A percentile compares a stretch with the other conserved stretches of the same genome.
Conservation (phyloP, 2,888 invertebrate species). For the Tiliacea aurago region DNA sequence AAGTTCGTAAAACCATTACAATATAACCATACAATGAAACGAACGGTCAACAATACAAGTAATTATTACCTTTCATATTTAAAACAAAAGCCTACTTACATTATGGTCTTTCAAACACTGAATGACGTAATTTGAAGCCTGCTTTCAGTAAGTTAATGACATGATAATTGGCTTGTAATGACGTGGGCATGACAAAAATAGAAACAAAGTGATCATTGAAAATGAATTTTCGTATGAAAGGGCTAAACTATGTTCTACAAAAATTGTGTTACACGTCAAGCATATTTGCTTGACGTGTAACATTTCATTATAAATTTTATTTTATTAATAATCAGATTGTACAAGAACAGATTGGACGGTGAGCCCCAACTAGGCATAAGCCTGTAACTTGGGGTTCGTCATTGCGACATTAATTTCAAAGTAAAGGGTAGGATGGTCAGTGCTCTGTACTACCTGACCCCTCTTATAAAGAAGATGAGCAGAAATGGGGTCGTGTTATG, state of each 20-base stretch:
- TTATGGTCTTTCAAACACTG: slow-evolving; percentile 8
- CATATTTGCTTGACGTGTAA: too few relatives aligned
- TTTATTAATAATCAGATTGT: neutral
- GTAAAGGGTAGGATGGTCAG: neutral
- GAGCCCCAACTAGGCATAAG: neutral
- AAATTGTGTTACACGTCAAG: neutral
- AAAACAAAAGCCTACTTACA: slow-evolving; percentile 33
- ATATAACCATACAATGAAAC: neutral
- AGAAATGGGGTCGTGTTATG: too few relatives aligned
- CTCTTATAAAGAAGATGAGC: too few relatives aligned
- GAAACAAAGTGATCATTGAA: slow-evolving; percentile 12
- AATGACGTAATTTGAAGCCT: slow-evolving; percentile 35
- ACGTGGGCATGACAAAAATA: slow-evolving; percentile 24
- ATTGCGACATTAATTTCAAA: neutral
- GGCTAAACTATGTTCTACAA: neutral
- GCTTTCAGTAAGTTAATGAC: slow-evolving; percentile 34
- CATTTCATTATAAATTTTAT: too few relatives aligned
- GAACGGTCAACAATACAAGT: slow-evolving; percentile 17
- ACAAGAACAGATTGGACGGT: neutral
- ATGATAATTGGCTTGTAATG: slow-evolving; percentile 43
- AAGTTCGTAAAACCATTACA: neutral
- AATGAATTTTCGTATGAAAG: slow-evolving; percentile 29
- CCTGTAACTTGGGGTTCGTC: neutral
- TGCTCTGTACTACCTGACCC: too few relatives aligned
- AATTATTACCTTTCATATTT: slow-evolving; percentile 42